Evolutionary conservation across 2,113 vertebrate genomes (phyloP).

Genomic region (Nibea albiflora): DNA sequence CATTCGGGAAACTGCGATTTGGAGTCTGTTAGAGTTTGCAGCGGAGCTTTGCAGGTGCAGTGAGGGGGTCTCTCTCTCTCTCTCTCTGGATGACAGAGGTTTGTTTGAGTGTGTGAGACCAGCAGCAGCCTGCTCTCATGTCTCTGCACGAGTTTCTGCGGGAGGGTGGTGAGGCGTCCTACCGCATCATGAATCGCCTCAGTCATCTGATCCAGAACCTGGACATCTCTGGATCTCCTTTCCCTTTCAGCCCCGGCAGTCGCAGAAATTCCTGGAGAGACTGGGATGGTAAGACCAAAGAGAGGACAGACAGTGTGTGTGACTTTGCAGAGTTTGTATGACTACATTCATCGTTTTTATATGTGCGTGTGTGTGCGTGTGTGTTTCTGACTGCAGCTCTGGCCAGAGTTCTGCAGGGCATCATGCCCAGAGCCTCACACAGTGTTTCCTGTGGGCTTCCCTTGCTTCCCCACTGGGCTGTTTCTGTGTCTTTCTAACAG

Average conservation of each 20-base stretch:
- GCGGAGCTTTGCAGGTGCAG: conserved; percentile 56
- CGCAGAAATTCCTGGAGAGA: conserved; percentile 80
- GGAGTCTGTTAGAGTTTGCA: conserved; percentile 52
- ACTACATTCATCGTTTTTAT: neutral
- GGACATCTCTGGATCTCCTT: conserved; percentile 80
- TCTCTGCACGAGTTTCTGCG: conserved; percentile 84
- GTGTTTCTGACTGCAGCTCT: conserved; percentile 26
- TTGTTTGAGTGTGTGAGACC: conserved; percentile 49
- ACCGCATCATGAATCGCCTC: conserved; percentile 79
- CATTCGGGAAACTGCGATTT: conserved; percentile 11
- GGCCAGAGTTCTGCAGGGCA: conserved; percentile 57
- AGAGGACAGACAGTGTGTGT: neutral
- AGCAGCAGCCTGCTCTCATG: conserved; percentile 70
- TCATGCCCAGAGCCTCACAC: conserved; percentile 63
- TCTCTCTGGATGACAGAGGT: conserved; percentile 56
- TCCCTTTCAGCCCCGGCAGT: conserved; percentile 71
- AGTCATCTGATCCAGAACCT: conserved; percentile 83
- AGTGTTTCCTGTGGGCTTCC: conserved; percentile 69
- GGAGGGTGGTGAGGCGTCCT: conserved; percentile 81
- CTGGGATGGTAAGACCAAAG: conserved; percentile 78
- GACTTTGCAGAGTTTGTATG: conserved; percentile 7
- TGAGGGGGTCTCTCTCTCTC: neutral
- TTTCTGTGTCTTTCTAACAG: conserved; percentile 46
- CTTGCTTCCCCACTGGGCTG: conserved; percentile 42
- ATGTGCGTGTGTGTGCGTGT: conserved; percentile 10